Base-by-base conservation (phyloP, 2,113 vertebrate species). In the Tylochromis polylepis region DNA sequence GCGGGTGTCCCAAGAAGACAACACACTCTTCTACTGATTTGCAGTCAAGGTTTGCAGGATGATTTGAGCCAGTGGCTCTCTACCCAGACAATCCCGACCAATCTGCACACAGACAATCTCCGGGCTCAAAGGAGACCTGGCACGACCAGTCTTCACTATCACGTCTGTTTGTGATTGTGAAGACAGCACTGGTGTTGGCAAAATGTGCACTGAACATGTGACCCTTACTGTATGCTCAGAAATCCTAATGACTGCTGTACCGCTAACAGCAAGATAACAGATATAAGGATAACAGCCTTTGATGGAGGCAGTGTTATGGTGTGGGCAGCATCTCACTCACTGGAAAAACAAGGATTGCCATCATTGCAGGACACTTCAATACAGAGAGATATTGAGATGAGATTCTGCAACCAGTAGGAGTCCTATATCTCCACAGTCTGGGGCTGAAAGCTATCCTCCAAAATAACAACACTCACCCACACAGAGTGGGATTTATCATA, bases 231-330 rank as follows among this genome's bases (percentile, higher is more conserved):
- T 58, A 58, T 5, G 7, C 24, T 58, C 0, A 1, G 7, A 27
- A 29, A 58, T 18, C 27, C 31, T 60, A 31, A 10, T 29, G 15
- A 60, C 31, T 10, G 58, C 27, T 60, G 15, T 31, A 60, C 16
- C 4, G 0, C 31, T 60, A 31, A 59, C 57, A 29, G 57, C 14
- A 59, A 59, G 29, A 59, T 29, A 59, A 29, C 1, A 59, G 57
- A 16, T 15, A 58, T 14, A 8, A 4, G 0, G 24, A 2, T 16
- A 29, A 29, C 24, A 59, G 8, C 24, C 24, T 16, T 27, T 59
- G 57, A 59, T 59, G 27, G 24, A 59, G 58, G 15, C 15, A 1
- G 15, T 31, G 58, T 60, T 31, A 18, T 60, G 10, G 0, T 1
- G 29, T 60, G 29, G 58, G 15, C 58, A 60, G 58, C 27, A 60